phyloP scores from a whole-genome alignment of 1,140 invertebrate genomes.

The Lasioglossum albipes region DNA sequence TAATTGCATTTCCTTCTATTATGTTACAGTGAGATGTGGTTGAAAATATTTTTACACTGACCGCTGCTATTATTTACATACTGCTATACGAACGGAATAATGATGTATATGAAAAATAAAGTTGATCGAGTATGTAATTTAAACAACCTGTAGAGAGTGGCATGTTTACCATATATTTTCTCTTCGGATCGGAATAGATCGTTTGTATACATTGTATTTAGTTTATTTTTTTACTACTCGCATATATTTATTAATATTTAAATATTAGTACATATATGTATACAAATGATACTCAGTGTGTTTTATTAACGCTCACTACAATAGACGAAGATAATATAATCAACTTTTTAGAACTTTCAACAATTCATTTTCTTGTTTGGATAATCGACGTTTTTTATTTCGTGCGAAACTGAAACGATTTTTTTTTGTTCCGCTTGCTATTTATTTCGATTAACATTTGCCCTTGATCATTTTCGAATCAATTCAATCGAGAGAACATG shows the following conservation, averaged over 20 bases:
- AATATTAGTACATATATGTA: neutral
- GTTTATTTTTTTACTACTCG: neutral
- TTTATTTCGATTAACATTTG: neutral
- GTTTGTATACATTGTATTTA: neutral
- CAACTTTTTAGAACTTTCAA: too few relatives aligned
- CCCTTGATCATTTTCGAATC: neutral
- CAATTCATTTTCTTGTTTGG: constrained; percentile 13
- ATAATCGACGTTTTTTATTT: constrained; percentile 34
- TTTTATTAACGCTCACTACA: neutral
- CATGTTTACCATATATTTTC: neutral
- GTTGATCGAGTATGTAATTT: constrained; percentile 1
- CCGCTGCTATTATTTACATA: constrained; percentile 1
- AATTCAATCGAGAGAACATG: too few relatives aligned
- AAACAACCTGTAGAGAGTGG: neutral
- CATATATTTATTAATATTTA: neutral
- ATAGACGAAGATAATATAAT: neutral
- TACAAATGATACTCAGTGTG: neutral
- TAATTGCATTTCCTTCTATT: neutral
- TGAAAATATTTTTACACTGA: neutral
- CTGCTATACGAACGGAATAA: constrained; percentile 1
- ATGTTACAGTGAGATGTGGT: neutral
- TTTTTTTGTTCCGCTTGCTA: neutral
- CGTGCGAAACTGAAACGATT: neutral
- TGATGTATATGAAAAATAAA: constrained; percentile 18
- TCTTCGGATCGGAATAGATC: neutral